Base-by-base conservation (phyloP, 2,888 invertebrate species). In the Myathropa florea region DNA sequence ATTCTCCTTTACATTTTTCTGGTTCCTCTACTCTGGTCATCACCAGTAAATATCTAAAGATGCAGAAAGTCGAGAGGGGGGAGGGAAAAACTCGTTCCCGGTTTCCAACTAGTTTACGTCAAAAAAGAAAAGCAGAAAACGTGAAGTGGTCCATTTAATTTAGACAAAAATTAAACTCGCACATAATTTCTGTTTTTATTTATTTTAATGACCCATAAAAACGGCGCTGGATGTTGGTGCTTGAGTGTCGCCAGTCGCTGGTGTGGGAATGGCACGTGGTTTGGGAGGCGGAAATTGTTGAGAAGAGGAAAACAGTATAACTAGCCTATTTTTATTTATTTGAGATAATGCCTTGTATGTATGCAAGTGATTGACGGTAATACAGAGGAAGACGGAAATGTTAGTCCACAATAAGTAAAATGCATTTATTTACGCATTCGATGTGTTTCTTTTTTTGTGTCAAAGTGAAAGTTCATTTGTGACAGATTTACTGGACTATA, bases 121-220 rank as follows among this genome's bases (percentile, higher is more conserved):
- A 39, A 70, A n/a, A 14, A 30, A 21, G 46, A 63, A 55, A 68
- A 18, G n/a, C n/a, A n/a, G n/a, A 39, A 39, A 39, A 39, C 39
- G 39, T 39, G 39, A 39, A 39, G 46, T 46, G 46, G 46, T 63
- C 61, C 60, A 63, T 24, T 79, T 39, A 2, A 57, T 21, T 14
- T 60, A 46, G 18, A 46, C 24, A 24, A 26, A 57, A 26, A 24
- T 70, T 71, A 26, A 39, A 30, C 21, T n/a, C 7, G 10, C 26
- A 33, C 24, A 10, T 18, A 10, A n/a, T 60, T 26, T 26, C 57
- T 24, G 57, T 65, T 79, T 64, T 79, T 59, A 24, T 61, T 73
- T 72, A 53, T 55, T 73, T 80, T 73, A 67, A 80, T 80, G 72
- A 67, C 67, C 60, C 60, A 80, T 80, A 67, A 80, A 79, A 73